phyloP scores from a whole-genome alignment of 2,888 invertebrate species.

The Calameuta filiformis region DNA sequence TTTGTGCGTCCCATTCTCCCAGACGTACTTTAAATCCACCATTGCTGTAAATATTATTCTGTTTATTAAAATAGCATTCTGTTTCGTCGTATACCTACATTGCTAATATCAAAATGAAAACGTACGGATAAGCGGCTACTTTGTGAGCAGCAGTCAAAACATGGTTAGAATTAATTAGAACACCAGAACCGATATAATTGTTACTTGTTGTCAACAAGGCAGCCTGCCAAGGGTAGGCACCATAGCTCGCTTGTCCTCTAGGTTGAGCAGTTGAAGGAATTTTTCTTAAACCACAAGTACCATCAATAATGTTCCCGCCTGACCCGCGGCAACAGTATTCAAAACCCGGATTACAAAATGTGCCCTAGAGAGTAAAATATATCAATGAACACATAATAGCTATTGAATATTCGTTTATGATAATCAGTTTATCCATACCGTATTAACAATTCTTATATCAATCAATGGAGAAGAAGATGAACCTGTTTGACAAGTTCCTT shows the following conservation, averaged over 20 bases:
- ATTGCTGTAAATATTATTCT: constrained; percentile 32
- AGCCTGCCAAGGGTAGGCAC: constrained; percentile 59
- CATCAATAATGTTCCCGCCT: constrained; percentile 20
- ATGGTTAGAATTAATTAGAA: constrained; percentile 61
- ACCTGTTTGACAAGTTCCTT: constrained; percentile 31
- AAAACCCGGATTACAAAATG: constrained; percentile 35
- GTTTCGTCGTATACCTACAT: background rate
- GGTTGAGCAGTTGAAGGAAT: constrained; percentile 34
- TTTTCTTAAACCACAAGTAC: constrained; percentile 49
- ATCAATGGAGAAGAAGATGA: constrained; percentile 20
- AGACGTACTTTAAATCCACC: constrained; percentile 74
- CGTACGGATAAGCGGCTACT: constrained; percentile 57
- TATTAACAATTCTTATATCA: constrained; percentile 53
- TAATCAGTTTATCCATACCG: constrained; percentile 28
- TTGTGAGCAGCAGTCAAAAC: constrained; percentile 69
- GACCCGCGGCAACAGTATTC: constrained; percentile 37
- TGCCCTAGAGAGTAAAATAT: constrained; percentile 22
- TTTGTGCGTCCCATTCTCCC: constrained; percentile 81
- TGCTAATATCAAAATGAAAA: constrained; percentile 3
- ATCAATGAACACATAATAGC: background rate
- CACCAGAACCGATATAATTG: constrained; percentile 54
- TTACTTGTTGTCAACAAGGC: constrained; percentile 35
- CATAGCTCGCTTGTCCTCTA: constrained; percentile 48
- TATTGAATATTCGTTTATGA: background rate
- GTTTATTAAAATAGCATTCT: background rate